Conservation (phyloP, 2,888 invertebrate species). For the Troilus luridus region DNA sequence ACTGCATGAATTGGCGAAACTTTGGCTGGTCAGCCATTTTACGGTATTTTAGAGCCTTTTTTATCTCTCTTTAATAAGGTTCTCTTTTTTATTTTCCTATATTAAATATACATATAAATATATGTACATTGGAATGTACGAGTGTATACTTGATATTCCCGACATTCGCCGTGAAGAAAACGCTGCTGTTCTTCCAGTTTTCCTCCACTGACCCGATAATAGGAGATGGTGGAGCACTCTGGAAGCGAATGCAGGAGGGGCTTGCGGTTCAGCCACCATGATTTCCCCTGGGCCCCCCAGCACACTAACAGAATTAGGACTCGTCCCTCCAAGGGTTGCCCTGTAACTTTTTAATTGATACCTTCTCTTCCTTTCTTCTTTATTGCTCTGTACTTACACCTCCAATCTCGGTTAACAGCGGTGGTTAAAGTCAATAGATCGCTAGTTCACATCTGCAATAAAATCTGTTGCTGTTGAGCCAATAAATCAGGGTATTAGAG, state of each 20-base stretch:
- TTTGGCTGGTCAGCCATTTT: too few relatives aligned
- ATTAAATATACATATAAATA: too few relatives aligned
- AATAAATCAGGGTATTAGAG: too few relatives aligned
- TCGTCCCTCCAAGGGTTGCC: not conserved
- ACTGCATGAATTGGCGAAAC: too few relatives aligned
- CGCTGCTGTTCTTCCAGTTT: not conserved
- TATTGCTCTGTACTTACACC: conserved; percentile 21
- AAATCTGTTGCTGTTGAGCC: too few relatives aligned
- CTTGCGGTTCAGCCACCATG: not conserved
- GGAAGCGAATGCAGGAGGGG: not conserved
- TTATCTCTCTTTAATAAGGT: too few relatives aligned
- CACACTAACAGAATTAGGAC: conserved; percentile 36
- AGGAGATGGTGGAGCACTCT: not conserved
- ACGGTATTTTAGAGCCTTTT: too few relatives aligned
- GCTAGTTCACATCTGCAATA: too few relatives aligned
- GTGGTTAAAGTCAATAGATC: not conserved
- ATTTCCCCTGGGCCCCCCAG: not conserved
- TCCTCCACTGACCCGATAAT: not conserved
- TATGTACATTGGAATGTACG: too few relatives aligned
- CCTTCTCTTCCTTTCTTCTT: not conserved
- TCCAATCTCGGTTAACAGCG: not conserved
- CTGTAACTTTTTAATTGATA: conserved; percentile 27
- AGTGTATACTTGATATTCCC: not conserved
- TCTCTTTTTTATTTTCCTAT: too few relatives aligned
- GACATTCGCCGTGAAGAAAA: not conserved